These are phyloP conservation scores for Pipistrellus kuhlii DNA, from an alignment of 2,797 vertebrate genomes.

Conservation along the genomic window DNA sequence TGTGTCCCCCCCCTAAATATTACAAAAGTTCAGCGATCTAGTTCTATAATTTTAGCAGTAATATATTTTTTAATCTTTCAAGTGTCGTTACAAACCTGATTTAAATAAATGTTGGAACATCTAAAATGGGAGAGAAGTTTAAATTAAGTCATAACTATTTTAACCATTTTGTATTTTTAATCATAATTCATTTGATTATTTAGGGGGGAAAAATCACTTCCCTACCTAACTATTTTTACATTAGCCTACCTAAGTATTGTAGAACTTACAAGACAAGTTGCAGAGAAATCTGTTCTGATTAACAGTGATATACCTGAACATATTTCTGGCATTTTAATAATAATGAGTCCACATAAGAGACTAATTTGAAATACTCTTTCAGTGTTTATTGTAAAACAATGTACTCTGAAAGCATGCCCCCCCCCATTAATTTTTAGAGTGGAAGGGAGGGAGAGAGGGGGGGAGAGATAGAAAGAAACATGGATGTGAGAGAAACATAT, in stretches of 20 bases:
- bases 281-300: constrained; percentile 49
- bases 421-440: no score
- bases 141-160: neutral
- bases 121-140: neutral
- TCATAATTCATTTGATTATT: neutral
- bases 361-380: neutral
- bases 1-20: neutral
- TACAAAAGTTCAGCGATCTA: neutral
- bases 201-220: neutral
- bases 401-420: neutral
- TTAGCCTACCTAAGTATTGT: neutral
- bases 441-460: no score
- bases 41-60: neutral
- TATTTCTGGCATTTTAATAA: neutral
- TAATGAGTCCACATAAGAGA: no score
- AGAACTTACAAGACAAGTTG: constrained; percentile 5
- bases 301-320: neutral
- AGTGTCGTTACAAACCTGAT: neutral
- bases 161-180: neutral
- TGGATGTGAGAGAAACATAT: no score
- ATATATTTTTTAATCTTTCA: neutral
- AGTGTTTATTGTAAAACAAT: constrained; percentile 25
- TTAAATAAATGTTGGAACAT: neutral
- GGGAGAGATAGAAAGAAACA: no score
- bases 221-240: neutral